phyloP scores from a whole-genome alignment of 2,113 vertebrate species.

The Chiloscyllium plagiosum region DNA sequence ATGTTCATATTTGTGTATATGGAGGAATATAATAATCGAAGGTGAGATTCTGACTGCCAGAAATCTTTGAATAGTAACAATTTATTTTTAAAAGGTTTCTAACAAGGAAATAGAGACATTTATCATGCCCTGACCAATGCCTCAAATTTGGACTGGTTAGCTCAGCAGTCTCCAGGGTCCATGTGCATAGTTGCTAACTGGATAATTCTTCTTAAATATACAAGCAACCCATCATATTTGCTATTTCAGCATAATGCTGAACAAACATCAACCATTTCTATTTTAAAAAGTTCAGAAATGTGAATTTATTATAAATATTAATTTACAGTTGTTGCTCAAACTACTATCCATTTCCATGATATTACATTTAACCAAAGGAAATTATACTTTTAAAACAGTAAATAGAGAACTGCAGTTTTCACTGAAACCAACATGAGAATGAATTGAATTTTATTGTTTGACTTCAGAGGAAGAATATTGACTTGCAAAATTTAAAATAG shows the following conservation, averaged over 20 bases:
- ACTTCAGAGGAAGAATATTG: neutral
- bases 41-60: neutral
- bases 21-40: neutral
- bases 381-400: constrained; percentile 10
- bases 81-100: neutral
- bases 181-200: neutral
- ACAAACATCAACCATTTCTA: constrained; percentile 6
- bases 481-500: constrained; percentile 34
- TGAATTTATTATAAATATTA: constrained; percentile 38
- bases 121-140: neutral
- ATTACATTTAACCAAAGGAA: constrained; percentile 30
- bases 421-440: constrained; percentile 36
- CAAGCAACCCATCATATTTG: neutral
- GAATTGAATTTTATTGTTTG: constrained; percentile 31
- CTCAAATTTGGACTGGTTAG: neutral
- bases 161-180: neutral
- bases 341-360: constrained; percentile 27
- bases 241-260: neutral
- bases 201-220: neutral
- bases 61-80: neutral
- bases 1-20: neutral
- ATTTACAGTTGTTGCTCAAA: constrained; percentile 37
- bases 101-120: neutral
- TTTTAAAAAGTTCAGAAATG: constrained; percentile 21
- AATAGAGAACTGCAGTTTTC: constrained; percentile 34